Evolutionary conservation across 1,140 invertebrate genomes (phyloP).

Genomic region (Melitaea cinxia): DNA sequence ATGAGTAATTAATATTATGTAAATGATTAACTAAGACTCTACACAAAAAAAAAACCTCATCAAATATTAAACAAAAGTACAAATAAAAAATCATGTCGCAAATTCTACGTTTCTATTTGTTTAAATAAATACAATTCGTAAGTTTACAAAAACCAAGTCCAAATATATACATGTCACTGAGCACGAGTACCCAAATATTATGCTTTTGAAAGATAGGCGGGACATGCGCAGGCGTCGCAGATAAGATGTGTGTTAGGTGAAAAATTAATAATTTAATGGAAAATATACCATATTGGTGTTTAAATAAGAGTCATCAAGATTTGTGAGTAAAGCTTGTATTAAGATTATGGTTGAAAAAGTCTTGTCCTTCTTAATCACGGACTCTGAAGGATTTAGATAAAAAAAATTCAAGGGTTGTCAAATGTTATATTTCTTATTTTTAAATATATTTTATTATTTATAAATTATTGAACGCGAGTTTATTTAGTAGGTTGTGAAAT

Average conservation of each 20-base stretch:
- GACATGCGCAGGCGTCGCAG: slow-evolving; percentile 52
- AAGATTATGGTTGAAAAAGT: slow-evolving; percentile 47
- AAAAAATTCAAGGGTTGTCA: slow-evolving; percentile 16
- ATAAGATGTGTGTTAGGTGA: slow-evolving; percentile 44
- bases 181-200: slow-evolving; percentile 65
- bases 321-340: not conserved
- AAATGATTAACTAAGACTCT: too few relatives aligned
- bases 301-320: not conserved
- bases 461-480: too few relatives aligned
- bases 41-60: too few relatives aligned
- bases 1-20: too few relatives aligned
- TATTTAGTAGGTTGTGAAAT: too few relatives aligned
- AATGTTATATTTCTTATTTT: not conserved
- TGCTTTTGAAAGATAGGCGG: slow-evolving; percentile 57
- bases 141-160: slow-evolving; percentile 1
- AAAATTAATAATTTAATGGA: not conserved
- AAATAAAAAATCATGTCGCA: too few relatives aligned
- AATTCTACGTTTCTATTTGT: too few relatives aligned
- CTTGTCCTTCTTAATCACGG: slow-evolving; percentile 56
- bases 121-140: not conserved
- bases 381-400: slow-evolving; percentile 43
- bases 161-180: slow-evolving; percentile 22
- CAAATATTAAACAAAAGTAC: too few relatives aligned
- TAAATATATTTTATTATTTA: not conserved
- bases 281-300: slow-evolving; percentile 10